Conservation (phyloP, 2,888 invertebrate species). For the Neoscelio sp. region DNA sequence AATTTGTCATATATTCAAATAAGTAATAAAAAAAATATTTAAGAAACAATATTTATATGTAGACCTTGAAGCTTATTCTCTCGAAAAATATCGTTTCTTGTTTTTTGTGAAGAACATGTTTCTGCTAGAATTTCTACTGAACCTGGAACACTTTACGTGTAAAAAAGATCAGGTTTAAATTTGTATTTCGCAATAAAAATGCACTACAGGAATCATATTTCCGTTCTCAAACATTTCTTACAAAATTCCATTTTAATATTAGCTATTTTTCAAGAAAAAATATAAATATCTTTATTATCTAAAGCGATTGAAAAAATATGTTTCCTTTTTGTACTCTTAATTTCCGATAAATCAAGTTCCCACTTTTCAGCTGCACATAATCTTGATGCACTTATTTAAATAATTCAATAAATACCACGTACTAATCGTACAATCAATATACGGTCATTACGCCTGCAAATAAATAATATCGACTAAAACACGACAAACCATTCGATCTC, state of each 20-base stretch:
- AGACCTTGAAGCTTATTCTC: constrained; percentile 31
- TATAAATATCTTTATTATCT: not conserved
- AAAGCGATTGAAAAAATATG: too few relatives aligned
- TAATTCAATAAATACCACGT: constrained; percentile 18
- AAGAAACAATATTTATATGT: constrained; percentile 33
- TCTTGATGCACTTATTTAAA: not conserved
- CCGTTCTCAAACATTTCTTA: constrained; percentile 18
- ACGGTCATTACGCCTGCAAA: constrained; percentile 37
- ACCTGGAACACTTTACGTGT: constrained; percentile 38
- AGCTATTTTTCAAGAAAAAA: not conserved
- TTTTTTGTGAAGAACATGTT: constrained; percentile 28
- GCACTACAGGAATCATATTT: constrained; percentile 10
- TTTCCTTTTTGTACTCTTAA: too few relatives aligned
- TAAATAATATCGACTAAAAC: constrained; percentile 46
- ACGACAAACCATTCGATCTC: constrained; percentile 49
- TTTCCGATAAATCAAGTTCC: not conserved
- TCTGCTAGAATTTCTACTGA: constrained; percentile 32
- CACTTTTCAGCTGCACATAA: not conserved
- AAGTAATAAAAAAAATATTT: constrained; percentile 13
- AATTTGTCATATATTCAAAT: constrained; percentile 35
- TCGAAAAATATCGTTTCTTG: constrained; percentile 14
- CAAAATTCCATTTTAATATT: constrained; percentile 19
- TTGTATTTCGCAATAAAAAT: constrained; percentile 31
- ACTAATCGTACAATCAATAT: constrained; percentile 24
- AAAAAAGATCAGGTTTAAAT: constrained; percentile 33